These are phyloP conservation scores for Laupala kohalensis DNA, from an alignment of 1,140 invertebrate genomes.

Conservation along the genomic window DNA sequence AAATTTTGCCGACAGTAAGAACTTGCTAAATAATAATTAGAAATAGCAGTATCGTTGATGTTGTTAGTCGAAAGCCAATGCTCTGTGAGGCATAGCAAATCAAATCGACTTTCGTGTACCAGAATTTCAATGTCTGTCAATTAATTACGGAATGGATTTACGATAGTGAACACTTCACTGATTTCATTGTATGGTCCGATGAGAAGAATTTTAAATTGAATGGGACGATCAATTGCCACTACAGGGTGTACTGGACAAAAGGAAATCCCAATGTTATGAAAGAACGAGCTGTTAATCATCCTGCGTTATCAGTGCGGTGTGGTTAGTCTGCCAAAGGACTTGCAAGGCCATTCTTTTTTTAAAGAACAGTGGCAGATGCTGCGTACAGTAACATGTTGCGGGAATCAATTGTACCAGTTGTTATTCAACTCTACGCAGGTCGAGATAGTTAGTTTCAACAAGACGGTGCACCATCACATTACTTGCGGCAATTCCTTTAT, in stretches of 20 bases:
- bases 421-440: neutral
- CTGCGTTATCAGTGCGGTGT: slow-evolving; percentile 4
- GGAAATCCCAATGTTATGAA: neutral
- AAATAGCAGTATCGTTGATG: too few species aligned
- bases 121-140: too few species aligned
- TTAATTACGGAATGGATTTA: neutral
- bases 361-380: slow-evolving; percentile 1
- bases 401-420: neutral
- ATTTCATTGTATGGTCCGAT: neutral
- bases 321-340: slow-evolving; percentile 1
- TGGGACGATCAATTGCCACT: neutral
- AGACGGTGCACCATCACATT: neutral
- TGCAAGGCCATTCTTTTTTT: slow-evolving; percentile 4
- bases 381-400: neutral
- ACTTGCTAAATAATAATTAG: too few species aligned
- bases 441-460: slow-evolving; percentile 4
- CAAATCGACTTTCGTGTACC: too few species aligned
- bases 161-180: neutral
- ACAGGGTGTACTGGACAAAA: neutral
- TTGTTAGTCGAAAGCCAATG: too few species aligned
- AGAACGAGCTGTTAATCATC: neutral
- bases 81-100: too few species aligned
- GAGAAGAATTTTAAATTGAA: neutral
- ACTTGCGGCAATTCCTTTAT: slow-evolving; percentile 4
- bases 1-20: too few species aligned